A percentile compares a stretch with the other conserved stretches of the same genome.
These are phyloP conservation scores for Alethe castanea DNA, from an alignment of 2,113 vertebrate species.

Conservation along the genomic window DNA sequence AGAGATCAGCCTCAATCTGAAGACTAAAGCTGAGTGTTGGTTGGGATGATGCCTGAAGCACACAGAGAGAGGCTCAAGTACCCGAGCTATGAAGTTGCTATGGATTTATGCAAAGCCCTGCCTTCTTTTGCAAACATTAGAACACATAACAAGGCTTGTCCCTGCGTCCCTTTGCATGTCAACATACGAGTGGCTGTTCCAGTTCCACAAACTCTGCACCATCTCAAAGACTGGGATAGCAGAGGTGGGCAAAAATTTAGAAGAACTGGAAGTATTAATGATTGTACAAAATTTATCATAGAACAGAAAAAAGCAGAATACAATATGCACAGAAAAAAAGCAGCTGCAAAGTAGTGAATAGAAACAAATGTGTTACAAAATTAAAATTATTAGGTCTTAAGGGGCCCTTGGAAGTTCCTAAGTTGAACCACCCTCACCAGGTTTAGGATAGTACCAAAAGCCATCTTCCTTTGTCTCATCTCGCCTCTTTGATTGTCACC, in stretches of 20 bases:
- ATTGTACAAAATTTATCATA: neutral
- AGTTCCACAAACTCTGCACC: neutral
- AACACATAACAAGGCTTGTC: neutral
- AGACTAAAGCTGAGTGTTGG: fast-evolving
- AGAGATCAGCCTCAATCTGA: neutral
- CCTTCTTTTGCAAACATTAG: neutral
- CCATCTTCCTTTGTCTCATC: neutral
- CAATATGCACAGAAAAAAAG: neutral
- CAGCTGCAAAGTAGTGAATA: neutral
- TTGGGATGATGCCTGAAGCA: neutral
- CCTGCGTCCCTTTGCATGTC: neutral
- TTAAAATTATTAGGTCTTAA: neutral
- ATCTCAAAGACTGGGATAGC: neutral
- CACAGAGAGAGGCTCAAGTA: neutral
- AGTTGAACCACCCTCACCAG: neutral
- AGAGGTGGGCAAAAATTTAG: neutral
- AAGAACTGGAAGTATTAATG: neutral
- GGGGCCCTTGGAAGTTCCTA: neutral
- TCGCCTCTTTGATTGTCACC: slow-evolving; percentile 53
- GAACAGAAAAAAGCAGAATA: neutral
- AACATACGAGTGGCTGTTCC: neutral
- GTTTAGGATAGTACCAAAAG: slow-evolving; percentile 29
- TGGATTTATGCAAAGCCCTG: neutral
- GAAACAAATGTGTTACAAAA: neutral
- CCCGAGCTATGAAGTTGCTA: neutral